Conservation (phyloP, 2,113 vertebrate genomes). For the Pristiophorus japonicus region DNA sequence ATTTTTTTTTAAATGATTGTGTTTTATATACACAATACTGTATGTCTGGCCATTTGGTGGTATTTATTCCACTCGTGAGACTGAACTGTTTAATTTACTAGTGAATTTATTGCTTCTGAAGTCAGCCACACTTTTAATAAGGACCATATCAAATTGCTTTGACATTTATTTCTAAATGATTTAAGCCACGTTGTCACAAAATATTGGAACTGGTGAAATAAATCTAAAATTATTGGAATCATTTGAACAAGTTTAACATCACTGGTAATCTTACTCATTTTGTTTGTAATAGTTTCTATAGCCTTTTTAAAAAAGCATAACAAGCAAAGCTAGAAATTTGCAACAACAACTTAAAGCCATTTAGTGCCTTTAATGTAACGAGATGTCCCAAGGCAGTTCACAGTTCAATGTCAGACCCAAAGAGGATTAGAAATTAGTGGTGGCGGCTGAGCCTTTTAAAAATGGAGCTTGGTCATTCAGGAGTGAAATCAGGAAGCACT, state of each 20-base stretch:
- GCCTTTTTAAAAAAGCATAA: not conserved
- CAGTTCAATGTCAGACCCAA: not conserved
- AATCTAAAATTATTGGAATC: not conserved
- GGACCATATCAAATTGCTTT: not conserved
- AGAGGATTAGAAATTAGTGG: not conserved
- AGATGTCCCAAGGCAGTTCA: not conserved
- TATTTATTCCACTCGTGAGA: not conserved
- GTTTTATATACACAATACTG: not conserved
- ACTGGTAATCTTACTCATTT: constrained; percentile 1
- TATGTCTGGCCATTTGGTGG: not conserved
- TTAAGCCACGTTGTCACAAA: constrained; percentile 6
- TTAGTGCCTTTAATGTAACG: not conserved
- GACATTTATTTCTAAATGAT: constrained; percentile 9
- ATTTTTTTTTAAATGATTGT: not conserved
- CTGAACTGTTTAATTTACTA: not conserved
- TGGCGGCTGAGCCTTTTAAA: not conserved
- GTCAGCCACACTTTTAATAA: not conserved
- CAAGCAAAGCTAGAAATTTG: not conserved
- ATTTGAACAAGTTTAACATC: not conserved
- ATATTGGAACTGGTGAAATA: not conserved
- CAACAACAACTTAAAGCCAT: not conserved
- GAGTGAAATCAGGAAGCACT: not conserved
- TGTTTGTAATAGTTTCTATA: not conserved
- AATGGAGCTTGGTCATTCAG: not conserved
- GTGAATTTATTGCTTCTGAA: not conserved